Conservation (phyloP, 2,113 vertebrate species). For the Cochlearius cochlearius region DNA sequence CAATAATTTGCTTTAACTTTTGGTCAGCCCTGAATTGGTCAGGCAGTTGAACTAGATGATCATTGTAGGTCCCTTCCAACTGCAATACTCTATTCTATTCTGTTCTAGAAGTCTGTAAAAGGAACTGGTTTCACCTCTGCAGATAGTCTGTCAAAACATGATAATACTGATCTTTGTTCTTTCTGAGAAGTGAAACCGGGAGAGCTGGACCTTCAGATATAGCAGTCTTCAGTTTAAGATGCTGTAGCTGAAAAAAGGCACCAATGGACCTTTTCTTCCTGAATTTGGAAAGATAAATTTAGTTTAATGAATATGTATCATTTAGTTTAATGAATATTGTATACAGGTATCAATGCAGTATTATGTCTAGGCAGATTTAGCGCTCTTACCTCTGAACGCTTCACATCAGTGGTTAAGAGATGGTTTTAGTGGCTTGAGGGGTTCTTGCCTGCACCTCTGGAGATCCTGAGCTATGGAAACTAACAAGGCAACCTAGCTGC, state of each 20-base stretch:
- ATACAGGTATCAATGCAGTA: not conserved
- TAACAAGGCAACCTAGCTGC: not conserved
- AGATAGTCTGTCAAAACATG: not conserved
- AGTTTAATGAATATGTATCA: not conserved
- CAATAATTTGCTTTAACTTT: not conserved
- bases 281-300: not conserved
- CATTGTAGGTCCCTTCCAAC: accelerated
- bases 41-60: not conserved
- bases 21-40: not conserved
- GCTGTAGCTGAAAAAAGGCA: not conserved
- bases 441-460: not conserved
- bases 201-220: not conserved
- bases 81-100: not conserved
- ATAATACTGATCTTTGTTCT: not conserved
- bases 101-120: not conserved
- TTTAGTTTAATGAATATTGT: not conserved
- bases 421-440: not conserved
- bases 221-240: not conserved
- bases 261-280: not conserved
- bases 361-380: not conserved
- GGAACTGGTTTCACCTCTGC: not conserved
- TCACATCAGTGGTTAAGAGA: not conserved
- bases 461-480: not conserved
- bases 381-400: not conserved
- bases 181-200: not conserved